phyloP scores from a whole-genome alignment of 2,888 invertebrate species.

The Pollenia angustigena region DNA sequence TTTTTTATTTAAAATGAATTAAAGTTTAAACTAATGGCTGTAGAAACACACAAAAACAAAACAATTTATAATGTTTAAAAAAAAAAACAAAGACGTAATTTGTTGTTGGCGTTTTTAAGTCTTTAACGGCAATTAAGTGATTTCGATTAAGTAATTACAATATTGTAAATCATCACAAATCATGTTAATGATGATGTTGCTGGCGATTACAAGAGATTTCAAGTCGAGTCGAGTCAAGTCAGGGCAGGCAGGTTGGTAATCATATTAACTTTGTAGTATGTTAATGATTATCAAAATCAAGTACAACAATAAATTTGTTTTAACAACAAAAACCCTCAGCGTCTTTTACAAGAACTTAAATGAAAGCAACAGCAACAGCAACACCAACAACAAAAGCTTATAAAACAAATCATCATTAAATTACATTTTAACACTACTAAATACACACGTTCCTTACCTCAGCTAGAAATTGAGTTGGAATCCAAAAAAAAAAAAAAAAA shows the following conservation, averaged over 20 bases:
- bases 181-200: slow-evolving; percentile 68
- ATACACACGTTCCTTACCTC: slow-evolving; percentile 35
- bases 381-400: slow-evolving; percentile 22
- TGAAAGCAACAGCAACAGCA: slow-evolving; percentile 2
- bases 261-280: slow-evolving; percentile 34
- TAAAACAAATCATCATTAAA: slow-evolving; percentile 72
- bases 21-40: neutral
- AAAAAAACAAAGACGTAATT: neutral
- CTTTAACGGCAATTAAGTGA: slow-evolving; percentile 46
- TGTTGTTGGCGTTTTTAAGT: slow-evolving; percentile 24
- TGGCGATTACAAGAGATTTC: slow-evolving; percentile 50
- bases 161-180: slow-evolving; percentile 69
- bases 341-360: slow-evolving; percentile 11
- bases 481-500: neutral
- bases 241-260: slow-evolving; percentile 19
- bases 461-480: neutral
- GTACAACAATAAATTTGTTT: slow-evolving; percentile 32
- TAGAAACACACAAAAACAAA: neutral
- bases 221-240: slow-evolving; percentile 7
- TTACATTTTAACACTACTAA: slow-evolving; percentile 69
- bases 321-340: slow-evolving; percentile 20
- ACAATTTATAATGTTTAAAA: neutral
- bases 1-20: neutral
- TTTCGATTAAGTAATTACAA: slow-evolving; percentile 70
- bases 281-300: slow-evolving; percentile 55